Evolutionary conservation across 2,797 vertebrate genomes (phyloP).

Genomic region (Neosilurus hyrtlii): DNA sequence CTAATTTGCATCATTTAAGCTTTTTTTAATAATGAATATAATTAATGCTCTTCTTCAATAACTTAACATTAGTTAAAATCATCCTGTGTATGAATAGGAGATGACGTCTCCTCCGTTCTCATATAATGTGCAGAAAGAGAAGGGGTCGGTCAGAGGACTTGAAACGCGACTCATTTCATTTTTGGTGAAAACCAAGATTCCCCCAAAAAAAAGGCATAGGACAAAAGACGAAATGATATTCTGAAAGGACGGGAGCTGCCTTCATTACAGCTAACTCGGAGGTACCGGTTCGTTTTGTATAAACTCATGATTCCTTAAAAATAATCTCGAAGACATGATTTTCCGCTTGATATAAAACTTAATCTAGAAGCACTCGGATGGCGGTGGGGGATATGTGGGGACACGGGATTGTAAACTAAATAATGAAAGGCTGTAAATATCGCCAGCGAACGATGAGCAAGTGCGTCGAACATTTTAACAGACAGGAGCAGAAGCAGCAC

Average conservation of each 20-base stretch:
- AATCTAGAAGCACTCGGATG: neutral
- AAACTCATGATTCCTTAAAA: slow-evolving; percentile 7
- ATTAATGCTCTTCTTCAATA: neutral
- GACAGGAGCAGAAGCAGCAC: neutral
- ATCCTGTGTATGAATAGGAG: neutral
- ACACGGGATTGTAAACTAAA: neutral
- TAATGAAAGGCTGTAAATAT: neutral
- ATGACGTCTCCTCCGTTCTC: neutral
- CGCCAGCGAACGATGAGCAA: neutral
- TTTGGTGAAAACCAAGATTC: neutral
- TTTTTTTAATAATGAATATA: neutral
- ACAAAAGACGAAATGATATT: neutral
- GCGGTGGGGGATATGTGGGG: neutral
- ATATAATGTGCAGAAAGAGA: slow-evolving; percentile 1
- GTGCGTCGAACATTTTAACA: neutral
- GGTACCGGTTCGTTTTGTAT: neutral
- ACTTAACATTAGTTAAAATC: slow-evolving; percentile 21
- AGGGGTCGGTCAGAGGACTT: slow-evolving; percentile 2
- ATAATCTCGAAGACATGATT: neutral
- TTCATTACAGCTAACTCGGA: slow-evolving; percentile 36
- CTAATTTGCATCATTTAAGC: neutral
- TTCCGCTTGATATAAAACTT: neutral
- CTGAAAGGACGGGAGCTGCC: neutral
- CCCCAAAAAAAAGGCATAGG: neutral
- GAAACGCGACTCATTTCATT: neutral